Evolutionary conservation across 1,140 invertebrate genomes (phyloP).

Genomic region (Acromyrmex charruanus): DNA sequence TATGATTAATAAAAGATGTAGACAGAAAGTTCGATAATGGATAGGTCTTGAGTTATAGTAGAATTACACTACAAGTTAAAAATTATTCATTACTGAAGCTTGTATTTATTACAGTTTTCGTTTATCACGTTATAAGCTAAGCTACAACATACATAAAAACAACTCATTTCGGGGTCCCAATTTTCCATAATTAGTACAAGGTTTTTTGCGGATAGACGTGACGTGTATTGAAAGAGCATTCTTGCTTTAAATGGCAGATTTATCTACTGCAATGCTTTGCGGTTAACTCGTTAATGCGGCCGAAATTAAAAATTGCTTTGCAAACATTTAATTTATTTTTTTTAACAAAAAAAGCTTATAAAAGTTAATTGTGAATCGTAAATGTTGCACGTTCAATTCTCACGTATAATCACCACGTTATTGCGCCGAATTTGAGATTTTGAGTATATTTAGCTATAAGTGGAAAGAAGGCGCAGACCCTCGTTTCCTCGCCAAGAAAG

Average conservation of each 20-base stretch:
- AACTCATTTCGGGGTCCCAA: too few relatives aligned
- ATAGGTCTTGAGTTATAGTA: too few relatives aligned
- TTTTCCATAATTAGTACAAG: too few relatives aligned
- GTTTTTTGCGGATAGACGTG: background rate
- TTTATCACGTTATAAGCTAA: too few relatives aligned
- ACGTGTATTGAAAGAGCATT: constrained; percentile 5
- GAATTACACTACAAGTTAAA: too few relatives aligned
- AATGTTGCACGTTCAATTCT: constrained; percentile 38
- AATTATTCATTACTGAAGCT: too few relatives aligned
- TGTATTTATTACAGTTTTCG: too few relatives aligned
- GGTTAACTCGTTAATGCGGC: constrained; percentile 1
- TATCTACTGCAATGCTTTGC: background rate
- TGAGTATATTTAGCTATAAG: background rate
- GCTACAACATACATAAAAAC: too few relatives aligned
- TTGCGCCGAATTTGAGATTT: background rate
- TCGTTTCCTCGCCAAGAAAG: constrained; percentile 55
- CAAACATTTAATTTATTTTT: constrained; percentile 27
- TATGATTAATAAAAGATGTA: too few relatives aligned
- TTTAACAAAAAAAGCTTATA: background rate
- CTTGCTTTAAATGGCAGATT: background rate
- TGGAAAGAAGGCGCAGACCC: constrained; percentile 19
- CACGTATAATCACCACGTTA: background rate
- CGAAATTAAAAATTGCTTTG: constrained; percentile 32
- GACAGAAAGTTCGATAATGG: too few relatives aligned
- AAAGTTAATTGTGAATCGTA: constrained; percentile 25